A percentile compares a stretch with the other conserved stretches of the same genome.
Evolutionary conservation across 2,888 invertebrate genomes (phyloP).

Genomic region (Ophion costatus): DNA sequence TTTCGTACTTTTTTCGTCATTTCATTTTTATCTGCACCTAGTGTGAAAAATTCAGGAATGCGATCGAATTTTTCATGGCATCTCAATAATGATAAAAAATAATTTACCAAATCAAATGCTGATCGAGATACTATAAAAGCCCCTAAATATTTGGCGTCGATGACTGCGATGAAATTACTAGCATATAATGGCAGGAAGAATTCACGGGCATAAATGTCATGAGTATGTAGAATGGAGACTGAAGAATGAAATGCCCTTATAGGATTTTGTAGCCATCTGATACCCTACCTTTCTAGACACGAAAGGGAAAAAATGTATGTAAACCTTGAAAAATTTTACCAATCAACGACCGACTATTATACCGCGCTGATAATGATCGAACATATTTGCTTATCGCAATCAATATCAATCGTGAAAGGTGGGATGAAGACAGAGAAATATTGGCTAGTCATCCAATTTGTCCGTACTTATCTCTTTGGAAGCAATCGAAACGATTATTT

Average conservation of each 20-base stretch:
- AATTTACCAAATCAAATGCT: neutral
- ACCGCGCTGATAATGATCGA: constrained; percentile 7
- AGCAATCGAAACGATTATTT: constrained; percentile 32
- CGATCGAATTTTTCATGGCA: too few species aligned
- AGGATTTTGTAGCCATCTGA: neutral
- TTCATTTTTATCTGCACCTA: too few species aligned
- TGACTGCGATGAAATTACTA: constrained; percentile 20
- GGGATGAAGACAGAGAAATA: neutral
- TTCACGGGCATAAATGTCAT: constrained; percentile 53
- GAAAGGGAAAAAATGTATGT: neutral
- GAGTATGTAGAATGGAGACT: constrained; percentile 39
- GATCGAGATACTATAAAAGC: neutral
- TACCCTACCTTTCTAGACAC: neutral
- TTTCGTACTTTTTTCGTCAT: too few species aligned
- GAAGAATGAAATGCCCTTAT: constrained; percentile 12
- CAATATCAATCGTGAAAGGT: too few species aligned
- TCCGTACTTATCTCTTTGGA: constrained; percentile 16
- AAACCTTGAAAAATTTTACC: neutral
- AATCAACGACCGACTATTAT: neutral
- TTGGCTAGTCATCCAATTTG: neutral
- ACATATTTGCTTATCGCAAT: neutral
- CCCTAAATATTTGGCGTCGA: neutral
- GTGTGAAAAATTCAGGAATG: too few species aligned
- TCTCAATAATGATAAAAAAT: too few species aligned
- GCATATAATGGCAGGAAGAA: neutral